These are phyloP conservation scores for Trissolcus japonicus DNA, from an alignment of 2,888 invertebrate species.

Conservation along the genomic window DNA sequence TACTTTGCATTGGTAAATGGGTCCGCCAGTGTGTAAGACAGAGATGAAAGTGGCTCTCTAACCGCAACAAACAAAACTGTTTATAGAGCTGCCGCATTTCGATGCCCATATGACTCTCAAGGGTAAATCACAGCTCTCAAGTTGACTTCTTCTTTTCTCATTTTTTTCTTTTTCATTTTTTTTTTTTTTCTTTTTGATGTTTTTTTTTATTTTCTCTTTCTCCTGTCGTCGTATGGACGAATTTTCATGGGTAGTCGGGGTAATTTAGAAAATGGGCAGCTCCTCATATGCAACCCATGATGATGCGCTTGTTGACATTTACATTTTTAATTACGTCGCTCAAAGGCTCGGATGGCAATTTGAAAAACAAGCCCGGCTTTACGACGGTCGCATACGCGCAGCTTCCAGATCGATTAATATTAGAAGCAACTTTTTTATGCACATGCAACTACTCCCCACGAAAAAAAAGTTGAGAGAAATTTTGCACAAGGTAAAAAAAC, in stretches of 20 bases:
- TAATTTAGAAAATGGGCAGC: slow-evolving; percentile 13
- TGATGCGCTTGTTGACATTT: slow-evolving; percentile 3
- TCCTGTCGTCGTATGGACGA: neutral
- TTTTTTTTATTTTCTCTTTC: slow-evolving; percentile 3
- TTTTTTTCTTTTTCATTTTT: neutral
- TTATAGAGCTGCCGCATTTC: slow-evolving; percentile 48
- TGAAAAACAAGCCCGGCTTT: neutral
- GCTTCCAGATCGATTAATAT: no score
- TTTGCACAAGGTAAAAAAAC: no score
- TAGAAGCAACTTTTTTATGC: no score
- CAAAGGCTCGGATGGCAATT: neutral
- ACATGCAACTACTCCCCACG: no score
- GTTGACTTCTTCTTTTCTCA: neutral
- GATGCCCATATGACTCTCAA: slow-evolving; percentile 18
- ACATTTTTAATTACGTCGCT: slow-evolving; percentile 14
- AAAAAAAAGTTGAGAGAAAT: no score
- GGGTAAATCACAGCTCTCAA: no score
- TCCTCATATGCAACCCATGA: neutral
- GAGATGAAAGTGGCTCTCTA: slow-evolving; percentile 32
- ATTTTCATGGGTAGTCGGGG: neutral
- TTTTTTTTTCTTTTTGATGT: neutral
- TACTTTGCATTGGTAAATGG: slow-evolving; percentile 37
- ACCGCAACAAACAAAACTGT: slow-evolving; percentile 55
- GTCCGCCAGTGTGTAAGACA: slow-evolving; percentile 41
- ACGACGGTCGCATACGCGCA: neutral